Evolutionary conservation across 2,113 vertebrate genomes (phyloP), one percentile per base, ranked within the genome.

Genomic region (Cinclus cinclus): DNA sequence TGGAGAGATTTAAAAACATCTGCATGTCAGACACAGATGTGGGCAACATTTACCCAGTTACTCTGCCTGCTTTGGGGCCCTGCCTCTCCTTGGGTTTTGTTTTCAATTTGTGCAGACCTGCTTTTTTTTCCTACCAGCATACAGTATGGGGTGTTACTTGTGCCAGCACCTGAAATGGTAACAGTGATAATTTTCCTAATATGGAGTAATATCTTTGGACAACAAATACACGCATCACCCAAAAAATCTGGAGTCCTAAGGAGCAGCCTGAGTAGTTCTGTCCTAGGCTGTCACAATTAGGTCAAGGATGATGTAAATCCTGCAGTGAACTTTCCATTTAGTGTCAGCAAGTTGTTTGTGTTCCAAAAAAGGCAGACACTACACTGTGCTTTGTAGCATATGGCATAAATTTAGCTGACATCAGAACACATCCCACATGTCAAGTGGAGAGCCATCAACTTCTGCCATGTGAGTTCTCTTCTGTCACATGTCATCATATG

Each of bases 271-370:
- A 85, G 64, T 65, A 87, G 56, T 92, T 91, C 73, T 92, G 88
- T 93, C 86, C 92, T 87, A 88, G 59, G 55, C 78, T 94, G 91
- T 95, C 85, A 87, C 89, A 80, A 33, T 83, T 92, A 87, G 94
- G 95, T 95, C 95, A 94, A 96, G 93, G 79, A 92, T 94, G 95
- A 97, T 95, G 87, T 90, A 97, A 92, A 94, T 93, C 87, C 69
- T 86, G 83, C 6, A 9, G 75, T 96, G 93, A 93, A 96, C 83
- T 96, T 95, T 96, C 85, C 92, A 89, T 91, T 88, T 83, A 91
- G 92, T 94, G 91, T 95, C 87, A 94, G 85, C 47, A 53, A 92
- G 83, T 71, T 89, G 81, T 68, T 86, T 76, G 81, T 68, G 92
- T 82, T 96, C 95, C 90, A 89, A 53, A 93, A 95, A 80, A 94